Conservation (phyloP, 2,797 vertebrate species). For the Oreonectes daqikongensis region DNA sequence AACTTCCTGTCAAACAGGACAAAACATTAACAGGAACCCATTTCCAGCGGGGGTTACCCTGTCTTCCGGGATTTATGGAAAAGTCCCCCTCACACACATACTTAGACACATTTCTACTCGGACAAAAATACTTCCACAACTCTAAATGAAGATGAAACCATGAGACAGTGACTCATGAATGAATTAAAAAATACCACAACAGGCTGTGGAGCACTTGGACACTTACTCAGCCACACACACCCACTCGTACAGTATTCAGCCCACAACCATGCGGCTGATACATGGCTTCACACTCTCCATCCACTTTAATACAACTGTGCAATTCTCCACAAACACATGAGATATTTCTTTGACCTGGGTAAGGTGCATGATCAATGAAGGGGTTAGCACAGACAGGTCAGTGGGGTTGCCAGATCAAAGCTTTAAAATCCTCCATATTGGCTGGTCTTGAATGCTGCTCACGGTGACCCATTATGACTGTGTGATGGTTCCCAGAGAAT, state of each 20-base stretch:
- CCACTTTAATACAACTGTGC: constrained; percentile 68
- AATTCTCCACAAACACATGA: constrained; percentile 70
- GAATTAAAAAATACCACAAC: constrained; percentile 1
- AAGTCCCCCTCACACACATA: constrained; percentile 26
- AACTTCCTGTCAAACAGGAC: constrained; percentile 52
- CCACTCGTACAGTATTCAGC: background rate
- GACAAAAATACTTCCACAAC: background rate
- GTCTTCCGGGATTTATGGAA: constrained; percentile 40
- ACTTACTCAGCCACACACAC: background rate
- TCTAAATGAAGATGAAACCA: background rate
- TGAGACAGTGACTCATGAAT: constrained; percentile 2
- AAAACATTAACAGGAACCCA: constrained; percentile 55
- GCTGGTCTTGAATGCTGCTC: constrained; percentile 10
- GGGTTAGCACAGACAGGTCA: constrained; percentile 24
- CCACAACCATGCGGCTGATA: constrained; percentile 27
- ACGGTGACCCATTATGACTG: background rate
- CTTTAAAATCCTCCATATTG: constrained; percentile 8
- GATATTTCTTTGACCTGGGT: constrained; percentile 64
- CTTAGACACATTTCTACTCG: background rate
- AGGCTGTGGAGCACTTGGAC: background rate
- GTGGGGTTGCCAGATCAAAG: constrained; percentile 46
- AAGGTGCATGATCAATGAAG: constrained; percentile 8
- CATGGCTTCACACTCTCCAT: constrained; percentile 49
- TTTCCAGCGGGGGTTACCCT: constrained; percentile 44
- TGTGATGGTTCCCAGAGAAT: constrained; percentile 9